Conservation (phyloP, 2,113 vertebrate genomes). For the Psittacula cyanocephala region DNA sequence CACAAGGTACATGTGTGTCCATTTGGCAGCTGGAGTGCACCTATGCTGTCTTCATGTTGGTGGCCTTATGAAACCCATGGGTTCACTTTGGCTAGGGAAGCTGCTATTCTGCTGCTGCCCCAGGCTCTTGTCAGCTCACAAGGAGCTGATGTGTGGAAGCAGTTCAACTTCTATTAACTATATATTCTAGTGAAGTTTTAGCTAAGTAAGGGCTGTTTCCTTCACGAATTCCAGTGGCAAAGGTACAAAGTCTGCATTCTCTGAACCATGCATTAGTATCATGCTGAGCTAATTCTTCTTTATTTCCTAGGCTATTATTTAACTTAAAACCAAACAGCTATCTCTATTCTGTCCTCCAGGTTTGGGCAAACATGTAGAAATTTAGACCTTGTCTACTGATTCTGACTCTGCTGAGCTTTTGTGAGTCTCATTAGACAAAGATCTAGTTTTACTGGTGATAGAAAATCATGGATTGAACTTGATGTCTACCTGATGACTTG, state of each 20-base stretch:
- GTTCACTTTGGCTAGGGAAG: not conserved
- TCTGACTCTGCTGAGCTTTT: not conserved
- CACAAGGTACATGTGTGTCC: not conserved
- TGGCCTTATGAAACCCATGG: not conserved
- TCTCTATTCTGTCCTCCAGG: not conserved
- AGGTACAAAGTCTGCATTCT: not conserved
- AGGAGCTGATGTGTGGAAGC: not conserved
- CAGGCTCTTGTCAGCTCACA: not conserved
- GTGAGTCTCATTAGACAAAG: not conserved
- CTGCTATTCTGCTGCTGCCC: not conserved
- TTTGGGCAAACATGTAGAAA: not conserved
- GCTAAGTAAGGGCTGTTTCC: not conserved
- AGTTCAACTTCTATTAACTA: not conserved
- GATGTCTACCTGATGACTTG: not conserved
- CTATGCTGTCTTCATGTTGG: not conserved
- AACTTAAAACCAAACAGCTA: not conserved
- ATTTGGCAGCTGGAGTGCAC: not conserved
- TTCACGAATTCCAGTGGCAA: not conserved
- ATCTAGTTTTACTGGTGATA: not conserved
- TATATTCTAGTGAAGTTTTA: not conserved
- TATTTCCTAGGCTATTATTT: not conserved
- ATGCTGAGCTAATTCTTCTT: not conserved
- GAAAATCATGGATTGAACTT: not conserved
- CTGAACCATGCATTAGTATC: not conserved
- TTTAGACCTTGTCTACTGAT: not conserved